These are phyloP conservation scores for Batillaria attramentaria DNA, from an alignment of 1,140 invertebrate species.

Conservation along the genomic window DNA sequence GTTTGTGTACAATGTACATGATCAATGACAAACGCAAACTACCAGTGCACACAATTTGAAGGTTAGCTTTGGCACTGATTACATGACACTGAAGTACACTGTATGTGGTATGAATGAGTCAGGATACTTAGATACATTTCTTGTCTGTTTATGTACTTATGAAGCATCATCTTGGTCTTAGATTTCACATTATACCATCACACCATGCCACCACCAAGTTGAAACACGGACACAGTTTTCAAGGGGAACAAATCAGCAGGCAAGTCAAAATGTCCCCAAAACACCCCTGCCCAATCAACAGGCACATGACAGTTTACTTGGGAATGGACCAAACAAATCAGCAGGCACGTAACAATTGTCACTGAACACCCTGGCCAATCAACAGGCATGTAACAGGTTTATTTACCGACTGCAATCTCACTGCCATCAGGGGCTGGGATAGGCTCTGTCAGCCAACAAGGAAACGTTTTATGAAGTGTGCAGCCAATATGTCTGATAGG, in stretches of 20 bases:
- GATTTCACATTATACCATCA: no score
- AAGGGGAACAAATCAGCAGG: slow-evolving; percentile 20
- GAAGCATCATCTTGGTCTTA: no score
- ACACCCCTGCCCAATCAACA: slow-evolving; percentile 16
- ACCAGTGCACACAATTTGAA: no score
- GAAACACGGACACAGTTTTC: neutral
- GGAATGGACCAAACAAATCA: neutral
- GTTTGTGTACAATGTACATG: no score
- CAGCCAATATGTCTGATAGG: no score
- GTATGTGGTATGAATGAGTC: no score
- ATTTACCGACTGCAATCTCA: slow-evolving; percentile 76
- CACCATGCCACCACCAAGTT: slow-evolving; percentile 22
- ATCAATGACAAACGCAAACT: no score
- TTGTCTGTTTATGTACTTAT: no score
- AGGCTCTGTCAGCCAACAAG: slow-evolving; percentile 70
- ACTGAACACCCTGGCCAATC: slow-evolving; percentile 7
- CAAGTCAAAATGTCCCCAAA: neutral
- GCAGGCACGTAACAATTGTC: neutral
- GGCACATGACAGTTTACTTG: neutral
- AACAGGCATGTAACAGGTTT: neutral
- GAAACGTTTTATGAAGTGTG: no score
- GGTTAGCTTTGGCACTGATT: no score
- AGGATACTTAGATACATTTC: no score
- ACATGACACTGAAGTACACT: no score
- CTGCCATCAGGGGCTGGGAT: slow-evolving; percentile 75